phyloP scores from a whole-genome alignment of 2,888 invertebrate species.

The Sycophila texana region DNA sequence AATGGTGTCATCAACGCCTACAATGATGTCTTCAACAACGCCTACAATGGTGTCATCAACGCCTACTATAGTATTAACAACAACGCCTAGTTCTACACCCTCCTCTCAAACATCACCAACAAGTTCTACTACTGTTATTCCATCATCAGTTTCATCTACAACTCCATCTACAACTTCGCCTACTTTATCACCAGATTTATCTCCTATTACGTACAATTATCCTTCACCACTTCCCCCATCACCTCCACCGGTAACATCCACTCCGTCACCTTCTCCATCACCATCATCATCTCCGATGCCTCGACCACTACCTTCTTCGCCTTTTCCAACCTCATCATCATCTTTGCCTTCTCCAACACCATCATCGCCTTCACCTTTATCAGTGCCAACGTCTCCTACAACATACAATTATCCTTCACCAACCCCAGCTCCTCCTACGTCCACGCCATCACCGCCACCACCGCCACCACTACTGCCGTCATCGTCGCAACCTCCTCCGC shows the following conservation, averaged over 20 bases:
- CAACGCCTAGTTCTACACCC: slow-evolving; percentile 17
- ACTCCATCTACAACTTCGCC: neutral
- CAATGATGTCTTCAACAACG: no score
- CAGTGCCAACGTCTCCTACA: slow-evolving; percentile 31
- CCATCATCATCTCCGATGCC: no score
- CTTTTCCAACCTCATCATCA: slow-evolving; percentile 43
- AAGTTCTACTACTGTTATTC: slow-evolving; percentile 9
- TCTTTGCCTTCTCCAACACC: slow-evolving; percentile 37
- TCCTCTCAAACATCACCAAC: slow-evolving; percentile 10
- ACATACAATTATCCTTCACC: slow-evolving; percentile 53
- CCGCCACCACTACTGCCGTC: slow-evolving; percentile 3
- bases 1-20: no score
- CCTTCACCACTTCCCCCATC: slow-evolving; percentile 22
- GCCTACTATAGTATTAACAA: no score
- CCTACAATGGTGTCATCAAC: no score
- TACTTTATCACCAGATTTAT: neutral
- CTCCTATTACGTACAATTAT: slow-evolving; percentile 35
- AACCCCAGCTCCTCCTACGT: slow-evolving; percentile 36
- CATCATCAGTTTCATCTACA: slow-evolving; percentile 13
- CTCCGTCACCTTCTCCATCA: no score
- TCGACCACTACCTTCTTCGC: slow-evolving; percentile 6
- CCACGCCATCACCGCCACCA: slow-evolving; percentile 29
- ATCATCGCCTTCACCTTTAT: slow-evolving; percentile 22
- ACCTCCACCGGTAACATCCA: no score
- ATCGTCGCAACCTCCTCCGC: slow-evolving; percentile 20